Evolutionary conservation across 2,888 invertebrate genomes (phyloP).

Genomic region (Coelopa pilipes): DNA sequence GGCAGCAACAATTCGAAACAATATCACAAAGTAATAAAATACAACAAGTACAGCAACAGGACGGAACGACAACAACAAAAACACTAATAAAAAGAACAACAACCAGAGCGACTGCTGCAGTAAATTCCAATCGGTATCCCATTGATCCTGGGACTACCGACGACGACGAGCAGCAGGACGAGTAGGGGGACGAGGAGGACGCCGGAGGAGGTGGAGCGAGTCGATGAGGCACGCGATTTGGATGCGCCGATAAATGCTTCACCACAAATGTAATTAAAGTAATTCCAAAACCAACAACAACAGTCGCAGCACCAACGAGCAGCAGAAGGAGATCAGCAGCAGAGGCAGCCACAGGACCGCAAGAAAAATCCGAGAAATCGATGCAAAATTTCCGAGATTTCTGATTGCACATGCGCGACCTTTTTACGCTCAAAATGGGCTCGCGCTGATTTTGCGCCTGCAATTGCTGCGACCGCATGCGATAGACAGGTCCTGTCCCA

Average conservation of each 20-base stretch:
- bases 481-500: slow-evolving; percentile 3
- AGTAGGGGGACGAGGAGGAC: neutral
- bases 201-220: neutral
- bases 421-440: slow-evolving; percentile 1
- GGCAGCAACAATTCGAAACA: slow-evolving; percentile 9
- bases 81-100: neutral
- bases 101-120: neutral
- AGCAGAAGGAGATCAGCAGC: slow-evolving; percentile 8
- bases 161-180: neutral
- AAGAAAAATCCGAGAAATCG: neutral
- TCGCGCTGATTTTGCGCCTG: neutral
- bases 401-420: slow-evolving; percentile 18
- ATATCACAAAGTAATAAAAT: slow-evolving; percentile 15
- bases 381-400: slow-evolving; percentile 1
- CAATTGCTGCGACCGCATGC: neutral
- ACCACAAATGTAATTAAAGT: slow-evolving; percentile 38
- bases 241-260: slow-evolving; percentile 40
- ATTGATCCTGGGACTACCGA: neutral
- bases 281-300: slow-evolving; percentile 34
- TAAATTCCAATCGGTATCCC: slow-evolving; percentile 18
- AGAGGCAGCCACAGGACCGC: neutral
- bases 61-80: neutral
- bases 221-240: slow-evolving; percentile 4
- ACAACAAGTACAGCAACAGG: slow-evolving; percentile 3
- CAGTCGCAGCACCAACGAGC: neutral